A percentile compares a stretch with the other conserved stretches of the same genome.
Evolutionary conservation across 1,140 invertebrate species (phyloP).

Genomic region (Drosophila suzukii): DNA sequence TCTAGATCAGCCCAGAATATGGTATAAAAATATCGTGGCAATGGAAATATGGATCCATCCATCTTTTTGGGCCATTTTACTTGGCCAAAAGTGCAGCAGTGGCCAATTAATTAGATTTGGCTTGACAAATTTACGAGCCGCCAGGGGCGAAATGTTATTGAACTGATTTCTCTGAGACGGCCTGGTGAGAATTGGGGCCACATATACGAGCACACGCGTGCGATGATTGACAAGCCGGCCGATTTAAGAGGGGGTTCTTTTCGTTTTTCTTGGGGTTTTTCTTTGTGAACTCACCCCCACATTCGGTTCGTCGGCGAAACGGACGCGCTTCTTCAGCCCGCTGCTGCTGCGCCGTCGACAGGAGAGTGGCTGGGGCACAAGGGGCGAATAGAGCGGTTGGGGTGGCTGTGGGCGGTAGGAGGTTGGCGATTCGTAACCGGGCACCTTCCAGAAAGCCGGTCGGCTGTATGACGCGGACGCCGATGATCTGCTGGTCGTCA

Average conservation of each 20-base stretch:
- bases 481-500: constrained; percentile 75
- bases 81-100: constrained; percentile 64
- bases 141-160: constrained; percentile 74
- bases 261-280: constrained; percentile 10
- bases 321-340: constrained; percentile 79
- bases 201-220: constrained; percentile 2
- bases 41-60: constrained; percentile 32
- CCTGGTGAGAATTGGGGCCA: constrained; percentile 67
- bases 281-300: constrained; percentile 61
- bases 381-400: background rate
- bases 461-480: constrained; percentile 85
- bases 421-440: constrained; percentile 81
- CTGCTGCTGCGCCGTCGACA: constrained; percentile 63
- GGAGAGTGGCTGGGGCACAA: constrained; percentile 8
- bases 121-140: constrained; percentile 72
- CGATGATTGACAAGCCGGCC: constrained; percentile 68
- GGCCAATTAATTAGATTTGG: constrained; percentile 75
- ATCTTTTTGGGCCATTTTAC: constrained; percentile 33
- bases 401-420: constrained; percentile 13
- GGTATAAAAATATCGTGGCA: constrained; percentile 26
- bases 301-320: constrained; percentile 69
- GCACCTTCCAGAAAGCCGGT: constrained; percentile 87
- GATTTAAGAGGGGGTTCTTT: constrained; percentile 17
- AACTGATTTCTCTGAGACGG: constrained; percentile 69
- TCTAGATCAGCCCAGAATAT: constrained; percentile 10